Evolutionary conservation across 2,797 vertebrate genomes (phyloP), one percentile per base, ranked within the genome.

Genomic region (Trichosurus vulpecula): DNA sequence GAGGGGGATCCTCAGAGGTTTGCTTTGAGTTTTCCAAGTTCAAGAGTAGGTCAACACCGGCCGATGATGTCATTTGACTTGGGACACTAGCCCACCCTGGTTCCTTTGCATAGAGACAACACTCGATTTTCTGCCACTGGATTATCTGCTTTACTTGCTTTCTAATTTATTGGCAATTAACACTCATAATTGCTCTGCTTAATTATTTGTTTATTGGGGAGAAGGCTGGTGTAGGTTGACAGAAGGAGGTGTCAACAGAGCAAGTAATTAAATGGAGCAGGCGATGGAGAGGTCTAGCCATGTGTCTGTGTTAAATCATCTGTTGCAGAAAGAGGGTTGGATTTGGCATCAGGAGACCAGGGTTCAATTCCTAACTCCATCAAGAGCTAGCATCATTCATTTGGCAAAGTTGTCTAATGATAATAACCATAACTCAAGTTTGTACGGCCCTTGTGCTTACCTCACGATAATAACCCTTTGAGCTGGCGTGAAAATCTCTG

Each of bases 11-110:
- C 41, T 87, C 74, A 87, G 74, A 87, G 74, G 41, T 87, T 87
- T 87, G 74, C 74, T 87, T 87, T 87, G 74, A 87, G 41, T 51
- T 87, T 87, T 87, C 74, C 74, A 87, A 87, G 74, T 87, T 87
- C 74, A 87, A 87, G 74, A 87, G 74, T 29, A 87, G 41, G 74
- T 51, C 74, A 87, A 74, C 10, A 11, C 41, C 74, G 51, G 41
- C 41, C 25, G 1, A 87, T 87, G 74, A 87, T 87, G 74, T 87
- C 74, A 87, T 87, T 35, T 11, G 25, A 51, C 41, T 87, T 11
- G 41, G 74, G 74, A 22, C 25, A 25, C 41, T 51, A 51, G 74
- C 41, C 74, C 41, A 87, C 74, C 10, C 41, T 47, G 41, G 41
- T 87, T 87, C 4, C 74, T 87, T 87, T 87, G 74, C 41, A 51